Evolutionary conservation across 1,140 invertebrate genomes (phyloP).

Genomic region (Lysiphlebus fabarum): DNA sequence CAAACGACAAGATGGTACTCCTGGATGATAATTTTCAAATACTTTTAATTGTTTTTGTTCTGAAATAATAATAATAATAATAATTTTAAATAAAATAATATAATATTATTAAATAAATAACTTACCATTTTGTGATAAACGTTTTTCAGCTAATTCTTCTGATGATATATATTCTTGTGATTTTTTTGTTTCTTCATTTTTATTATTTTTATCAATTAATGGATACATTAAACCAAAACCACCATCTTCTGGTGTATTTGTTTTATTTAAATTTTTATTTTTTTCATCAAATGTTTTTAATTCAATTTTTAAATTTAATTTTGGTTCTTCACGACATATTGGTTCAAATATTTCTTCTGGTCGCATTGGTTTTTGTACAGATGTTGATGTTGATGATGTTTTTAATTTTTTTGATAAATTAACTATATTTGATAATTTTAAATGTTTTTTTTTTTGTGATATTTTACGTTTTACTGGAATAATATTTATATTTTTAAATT

Average conservation of each 20-base stretch:
- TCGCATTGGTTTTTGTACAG: constrained; percentile 52
- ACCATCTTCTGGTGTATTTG: constrained; percentile 24
- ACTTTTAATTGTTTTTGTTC: constrained; percentile 77
- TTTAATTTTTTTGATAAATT: constrained; percentile 51
- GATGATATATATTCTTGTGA: constrained; percentile 60
- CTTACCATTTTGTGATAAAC: constrained; percentile 62
- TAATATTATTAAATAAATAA: constrained; percentile 20
- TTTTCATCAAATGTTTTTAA: constrained; percentile 52
- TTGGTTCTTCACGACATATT: constrained; percentile 51
- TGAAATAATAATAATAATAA: constrained; percentile 34
- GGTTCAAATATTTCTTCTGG: constrained; percentile 67
- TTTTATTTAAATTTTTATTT: constrained; percentile 24
- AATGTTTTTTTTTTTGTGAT: constrained; percentile 54
- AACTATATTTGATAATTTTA: constrained; percentile 66
- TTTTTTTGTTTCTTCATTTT: constrained; percentile 35
- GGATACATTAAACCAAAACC: constrained; percentile 56
- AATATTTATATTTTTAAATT: constrained; percentile 42
- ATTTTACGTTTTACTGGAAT: constrained; percentile 60
- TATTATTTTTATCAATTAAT: constrained; percentile 43
- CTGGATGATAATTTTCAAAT: constrained; percentile 84
- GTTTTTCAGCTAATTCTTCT: constrained; percentile 67
- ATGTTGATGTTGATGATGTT: constrained; percentile 28
- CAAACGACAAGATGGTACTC: constrained; percentile 75
- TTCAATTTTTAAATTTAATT: constrained; percentile 65
- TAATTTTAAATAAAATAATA: constrained; percentile 16